phyloP scores from a whole-genome alignment of 2,113 vertebrate genomes.

The Alaudala cheleensis region DNA sequence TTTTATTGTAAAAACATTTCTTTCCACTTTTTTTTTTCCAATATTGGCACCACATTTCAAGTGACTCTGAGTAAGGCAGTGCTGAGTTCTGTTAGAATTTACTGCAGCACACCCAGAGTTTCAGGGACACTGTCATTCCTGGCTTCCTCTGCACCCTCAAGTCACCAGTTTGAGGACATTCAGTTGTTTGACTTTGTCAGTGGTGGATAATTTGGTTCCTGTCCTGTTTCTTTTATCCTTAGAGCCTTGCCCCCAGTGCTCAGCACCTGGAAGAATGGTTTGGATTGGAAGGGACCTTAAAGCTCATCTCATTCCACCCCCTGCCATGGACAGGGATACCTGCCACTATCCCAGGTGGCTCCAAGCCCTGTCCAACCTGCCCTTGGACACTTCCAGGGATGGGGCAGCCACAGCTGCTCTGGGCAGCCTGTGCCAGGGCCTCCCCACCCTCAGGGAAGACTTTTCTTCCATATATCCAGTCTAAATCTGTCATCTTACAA shows the following conservation, averaged over 20 bases:
- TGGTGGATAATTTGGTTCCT: not conserved
- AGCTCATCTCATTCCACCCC: rapidly evolving
- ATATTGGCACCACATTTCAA: not conserved
- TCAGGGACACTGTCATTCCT: not conserved
- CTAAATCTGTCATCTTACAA: not conserved
- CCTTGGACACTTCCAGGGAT: not conserved
- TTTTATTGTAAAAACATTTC: not conserved
- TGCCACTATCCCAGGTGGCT: rapidly evolving
- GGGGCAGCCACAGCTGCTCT: not conserved
- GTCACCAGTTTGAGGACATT: rapidly evolving
- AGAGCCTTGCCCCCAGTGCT: not conserved
- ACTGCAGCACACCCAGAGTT: not conserved
- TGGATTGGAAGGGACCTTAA: not conserved
- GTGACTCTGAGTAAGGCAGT: rapidly evolving
- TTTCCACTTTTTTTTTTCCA: not conserved
- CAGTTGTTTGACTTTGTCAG: not conserved
- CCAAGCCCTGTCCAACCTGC: rapidly evolving
- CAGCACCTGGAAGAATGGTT: not conserved
- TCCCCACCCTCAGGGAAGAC: not conserved
- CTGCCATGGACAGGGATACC: not conserved
- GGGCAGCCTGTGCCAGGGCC: not conserved
- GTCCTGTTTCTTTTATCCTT: not conserved
- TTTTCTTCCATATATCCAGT: not conserved
- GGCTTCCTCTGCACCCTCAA: not conserved
- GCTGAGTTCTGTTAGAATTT: not conserved